Evolutionary conservation across 2,113 vertebrate species (phyloP).

Genomic region (Lathamus discolor): DNA sequence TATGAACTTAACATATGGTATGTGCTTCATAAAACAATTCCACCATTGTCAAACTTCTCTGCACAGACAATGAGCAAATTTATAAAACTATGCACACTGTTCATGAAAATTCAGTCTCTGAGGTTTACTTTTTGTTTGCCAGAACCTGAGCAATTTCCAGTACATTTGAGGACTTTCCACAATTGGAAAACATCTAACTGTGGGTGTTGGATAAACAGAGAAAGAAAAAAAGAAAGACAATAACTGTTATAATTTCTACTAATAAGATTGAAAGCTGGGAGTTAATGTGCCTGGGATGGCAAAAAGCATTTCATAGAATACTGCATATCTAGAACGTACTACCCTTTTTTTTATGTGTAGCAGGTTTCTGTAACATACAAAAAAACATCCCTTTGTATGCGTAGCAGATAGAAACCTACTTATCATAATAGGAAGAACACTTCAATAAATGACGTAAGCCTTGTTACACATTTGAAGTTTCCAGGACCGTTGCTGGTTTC

Average conservation of each 20-base stretch:
- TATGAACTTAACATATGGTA: neutral
- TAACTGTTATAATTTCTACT: neutral
- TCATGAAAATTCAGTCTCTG: neutral
- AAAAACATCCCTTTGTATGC: neutral
- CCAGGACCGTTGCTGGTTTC: neutral
- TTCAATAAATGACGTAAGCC: neutral
- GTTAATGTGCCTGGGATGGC: neutral
- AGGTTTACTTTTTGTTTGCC: neutral
- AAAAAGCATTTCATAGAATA: neutral
- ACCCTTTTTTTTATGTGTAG: neutral
- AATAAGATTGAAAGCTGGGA: neutral
- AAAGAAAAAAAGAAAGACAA: neutral
- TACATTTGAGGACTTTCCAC: neutral
- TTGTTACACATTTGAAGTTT: neutral
- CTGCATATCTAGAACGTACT: neutral
- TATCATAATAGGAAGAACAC: neutral
- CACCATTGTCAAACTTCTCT: slow-evolving; percentile 2
- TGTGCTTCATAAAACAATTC: neutral
- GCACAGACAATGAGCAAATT: neutral
- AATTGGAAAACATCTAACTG: neutral
- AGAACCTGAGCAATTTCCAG: slow-evolving; percentile 1
- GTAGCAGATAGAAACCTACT: neutral
- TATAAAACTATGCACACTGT: neutral
- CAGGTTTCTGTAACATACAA: neutral
- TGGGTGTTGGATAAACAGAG: neutral